A percentile compares a stretch with the other conserved stretches of the same genome.
These are phyloP conservation scores for Drosophila fulvimacula DNA, from an alignment of 2,888 invertebrate species.

Conservation along the genomic window DNA sequence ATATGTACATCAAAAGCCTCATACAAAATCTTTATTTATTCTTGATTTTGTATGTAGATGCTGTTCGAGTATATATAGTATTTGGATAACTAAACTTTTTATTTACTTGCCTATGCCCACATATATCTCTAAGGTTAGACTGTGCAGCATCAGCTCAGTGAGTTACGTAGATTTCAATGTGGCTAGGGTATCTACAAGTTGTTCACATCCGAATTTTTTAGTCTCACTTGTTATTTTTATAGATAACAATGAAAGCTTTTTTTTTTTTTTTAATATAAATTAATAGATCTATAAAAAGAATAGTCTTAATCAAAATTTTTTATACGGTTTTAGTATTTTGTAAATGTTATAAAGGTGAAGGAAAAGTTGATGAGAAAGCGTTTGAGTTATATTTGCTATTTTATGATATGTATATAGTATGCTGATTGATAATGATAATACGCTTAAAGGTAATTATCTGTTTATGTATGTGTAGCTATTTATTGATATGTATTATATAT, in stretches of 20 bases:
- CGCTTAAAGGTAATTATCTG: background rate
- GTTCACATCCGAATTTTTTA: background rate
- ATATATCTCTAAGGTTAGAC: background rate
- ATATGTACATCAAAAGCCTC: background rate
- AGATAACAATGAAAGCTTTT: background rate
- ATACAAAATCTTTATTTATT: background rate
- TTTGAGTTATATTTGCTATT: background rate
- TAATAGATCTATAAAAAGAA: constrained; percentile 1
- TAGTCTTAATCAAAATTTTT: background rate
- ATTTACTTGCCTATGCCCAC: background rate
- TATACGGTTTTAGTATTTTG: background rate
- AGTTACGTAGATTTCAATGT: no score
- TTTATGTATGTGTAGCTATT: no score
- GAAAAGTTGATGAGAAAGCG: background rate
- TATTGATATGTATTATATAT: no score
- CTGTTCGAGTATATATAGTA: background rate
- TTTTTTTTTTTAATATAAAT: background rate
- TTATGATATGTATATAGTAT: background rate
- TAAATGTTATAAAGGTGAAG: background rate
- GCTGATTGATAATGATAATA: background rate
- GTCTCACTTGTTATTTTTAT: background rate
- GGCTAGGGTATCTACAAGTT: background rate
- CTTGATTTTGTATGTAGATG: background rate
- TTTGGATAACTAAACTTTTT: background rate
- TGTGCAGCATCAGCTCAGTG: background rate